Evolutionary conservation across 2,888 invertebrate species (phyloP).

Genomic region (Epinotia demarniana): DNA sequence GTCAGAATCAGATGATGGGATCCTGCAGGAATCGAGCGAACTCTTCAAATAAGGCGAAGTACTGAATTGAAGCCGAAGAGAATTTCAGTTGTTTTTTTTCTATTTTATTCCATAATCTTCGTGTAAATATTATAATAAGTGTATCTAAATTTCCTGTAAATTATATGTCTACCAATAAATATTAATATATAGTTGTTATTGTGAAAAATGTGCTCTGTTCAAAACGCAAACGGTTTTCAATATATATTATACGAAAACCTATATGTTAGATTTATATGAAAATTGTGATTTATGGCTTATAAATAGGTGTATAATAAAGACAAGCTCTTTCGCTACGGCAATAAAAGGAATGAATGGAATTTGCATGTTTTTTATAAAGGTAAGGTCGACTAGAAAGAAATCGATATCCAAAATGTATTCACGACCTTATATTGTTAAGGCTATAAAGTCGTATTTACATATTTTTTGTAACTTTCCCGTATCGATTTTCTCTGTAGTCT

Average conservation of each 20-base stretch:
- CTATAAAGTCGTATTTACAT: too few relatives aligned
- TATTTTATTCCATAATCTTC: conserved; percentile 32
- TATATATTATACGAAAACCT: conserved; percentile 41
- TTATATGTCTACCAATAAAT: conserved; percentile 34
- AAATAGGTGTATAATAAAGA: conserved; percentile 44
- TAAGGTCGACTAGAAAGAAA: too few relatives aligned
- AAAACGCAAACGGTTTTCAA: conserved; percentile 32
- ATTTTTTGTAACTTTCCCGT: too few relatives aligned
- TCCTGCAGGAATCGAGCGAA: too few relatives aligned
- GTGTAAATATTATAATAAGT: conserved; percentile 40
- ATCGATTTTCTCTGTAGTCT: too few relatives aligned
- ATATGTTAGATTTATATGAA: conserved; percentile 35
- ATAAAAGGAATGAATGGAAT: conserved; percentile 33
- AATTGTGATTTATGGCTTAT: conserved; percentile 49
- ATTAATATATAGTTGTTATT: conserved; percentile 30
- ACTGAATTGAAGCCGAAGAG: background rate
- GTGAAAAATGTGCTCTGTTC: conserved; percentile 23
- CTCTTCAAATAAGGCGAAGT: too few relatives aligned
- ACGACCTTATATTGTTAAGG: too few relatives aligned
- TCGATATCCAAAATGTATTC: too few relatives aligned
- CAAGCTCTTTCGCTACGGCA: conserved; percentile 34
- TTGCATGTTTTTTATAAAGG: conserved; percentile 3
- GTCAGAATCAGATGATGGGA: too few relatives aligned
- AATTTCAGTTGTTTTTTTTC: conserved; percentile 35
- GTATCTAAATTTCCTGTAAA: conserved; percentile 32